phyloP scores from a whole-genome alignment of 2,113 vertebrate genomes.

The Saiga tatarica region DNA sequence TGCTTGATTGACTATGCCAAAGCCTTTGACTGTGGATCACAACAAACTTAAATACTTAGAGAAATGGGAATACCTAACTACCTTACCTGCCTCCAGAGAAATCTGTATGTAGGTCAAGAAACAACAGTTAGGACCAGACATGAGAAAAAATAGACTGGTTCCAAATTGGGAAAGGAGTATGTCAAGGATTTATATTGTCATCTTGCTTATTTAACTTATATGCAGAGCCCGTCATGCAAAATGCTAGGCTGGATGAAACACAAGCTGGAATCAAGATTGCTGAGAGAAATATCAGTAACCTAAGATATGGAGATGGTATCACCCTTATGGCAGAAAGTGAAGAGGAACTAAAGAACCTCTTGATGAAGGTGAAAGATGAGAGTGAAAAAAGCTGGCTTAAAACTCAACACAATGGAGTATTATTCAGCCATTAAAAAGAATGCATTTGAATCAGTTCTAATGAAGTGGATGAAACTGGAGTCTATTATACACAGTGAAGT shows the following conservation, averaged over 20 bases:
- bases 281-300: not conserved
- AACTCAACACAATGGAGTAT: not conserved
- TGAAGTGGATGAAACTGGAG: too few species aligned
- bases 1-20: not conserved
- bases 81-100: not conserved
- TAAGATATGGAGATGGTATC: not conserved
- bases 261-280: not conserved
- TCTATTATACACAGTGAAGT: too few species aligned
- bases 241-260: not conserved
- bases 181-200: not conserved
- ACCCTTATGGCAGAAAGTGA: not conserved
- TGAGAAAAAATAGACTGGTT: not conserved
- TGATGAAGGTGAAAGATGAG: not conserved
- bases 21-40: not conserved
- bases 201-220: not conserved
- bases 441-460: too few species aligned
- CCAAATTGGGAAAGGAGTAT: not conserved
- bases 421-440: too few species aligned
- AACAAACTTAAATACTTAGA: not conserved
- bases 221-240: not conserved
- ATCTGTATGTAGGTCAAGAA: not conserved
- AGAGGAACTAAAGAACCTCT: not conserved
- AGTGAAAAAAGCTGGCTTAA: not conserved
- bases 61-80: not conserved
- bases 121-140: not conserved